Percentiles rank a stretch among this genome's conserved stretches.
Evolutionary conservation across 2,113 vertebrate species (phyloP).

Genomic region (Thalassoma bifasciatum): DNA sequence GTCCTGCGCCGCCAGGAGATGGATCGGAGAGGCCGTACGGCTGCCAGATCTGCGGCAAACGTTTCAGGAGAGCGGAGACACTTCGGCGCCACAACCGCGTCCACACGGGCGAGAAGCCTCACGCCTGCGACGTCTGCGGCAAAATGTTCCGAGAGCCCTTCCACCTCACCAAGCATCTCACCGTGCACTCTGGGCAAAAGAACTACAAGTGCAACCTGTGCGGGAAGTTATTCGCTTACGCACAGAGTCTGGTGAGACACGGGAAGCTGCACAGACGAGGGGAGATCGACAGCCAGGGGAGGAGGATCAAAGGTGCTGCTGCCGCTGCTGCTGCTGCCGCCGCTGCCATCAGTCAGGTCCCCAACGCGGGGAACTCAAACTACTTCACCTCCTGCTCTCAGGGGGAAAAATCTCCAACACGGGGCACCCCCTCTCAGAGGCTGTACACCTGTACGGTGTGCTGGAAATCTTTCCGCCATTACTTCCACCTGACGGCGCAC

Average conservation of each 20-base stretch:
- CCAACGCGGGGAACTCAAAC: slow-evolving; percentile 70
- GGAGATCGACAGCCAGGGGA: slow-evolving; percentile 79
- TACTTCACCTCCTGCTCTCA: slow-evolving; percentile 82
- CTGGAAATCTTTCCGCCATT: slow-evolving; percentile 93
- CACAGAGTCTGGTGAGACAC: slow-evolving; percentile 85
- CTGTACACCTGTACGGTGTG: slow-evolving; percentile 87
- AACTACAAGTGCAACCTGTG: slow-evolving; percentile 86
- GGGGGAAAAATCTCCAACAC: slow-evolving; percentile 80
- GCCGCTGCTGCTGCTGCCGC: slow-evolving; percentile 12
- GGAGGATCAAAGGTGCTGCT: slow-evolving; percentile 74
- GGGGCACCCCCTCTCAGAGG: slow-evolving; percentile 80
- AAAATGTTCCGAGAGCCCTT: slow-evolving; percentile 86
- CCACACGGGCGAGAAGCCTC: slow-evolving; percentile 81
- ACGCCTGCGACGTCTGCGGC: slow-evolving; percentile 83
- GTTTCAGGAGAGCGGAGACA: slow-evolving; percentile 78
- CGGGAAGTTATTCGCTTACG: slow-evolving; percentile 86
- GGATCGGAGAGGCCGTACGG: slow-evolving; percentile 88
- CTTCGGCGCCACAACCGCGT: slow-evolving; percentile 81
- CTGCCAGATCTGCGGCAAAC: slow-evolving; percentile 88
- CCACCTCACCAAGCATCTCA: slow-evolving; percentile 85
- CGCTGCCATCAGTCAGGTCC: slow-evolving; percentile 61
- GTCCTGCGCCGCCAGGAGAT: slow-evolving; percentile 66
- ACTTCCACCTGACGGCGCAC: slow-evolving; percentile 92
- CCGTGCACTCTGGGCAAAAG: slow-evolving; percentile 84
- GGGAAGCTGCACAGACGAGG: slow-evolving; percentile 83